Conservation (phyloP, 2,888 invertebrate species). For the Thecophora atra region DNA sequence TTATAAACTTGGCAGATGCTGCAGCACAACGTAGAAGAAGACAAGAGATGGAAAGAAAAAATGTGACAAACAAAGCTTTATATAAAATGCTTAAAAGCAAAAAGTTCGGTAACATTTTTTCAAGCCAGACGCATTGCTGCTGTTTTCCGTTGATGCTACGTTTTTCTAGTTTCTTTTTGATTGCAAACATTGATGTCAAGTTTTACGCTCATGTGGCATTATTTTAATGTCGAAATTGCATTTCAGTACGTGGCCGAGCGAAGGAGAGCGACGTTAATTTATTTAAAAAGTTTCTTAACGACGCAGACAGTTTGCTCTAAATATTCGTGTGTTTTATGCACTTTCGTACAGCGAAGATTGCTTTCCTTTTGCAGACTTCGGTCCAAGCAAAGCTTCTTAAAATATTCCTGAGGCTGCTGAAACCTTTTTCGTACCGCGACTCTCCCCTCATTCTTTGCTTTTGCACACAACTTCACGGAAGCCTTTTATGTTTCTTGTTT, state of each 20-base stretch:
- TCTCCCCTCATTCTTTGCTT: not conserved
- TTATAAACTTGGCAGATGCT: constrained; percentile 30
- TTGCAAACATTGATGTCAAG: not conserved
- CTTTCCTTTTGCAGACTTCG: not conserved
- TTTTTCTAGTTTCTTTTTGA: not conserved
- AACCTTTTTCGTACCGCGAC: not conserved
- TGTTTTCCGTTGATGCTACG: not conserved
- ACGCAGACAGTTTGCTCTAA: not conserved
- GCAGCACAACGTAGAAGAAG: not conserved
- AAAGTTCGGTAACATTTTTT: constrained; percentile 1
- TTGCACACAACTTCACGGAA: not conserved
- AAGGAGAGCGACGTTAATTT: constrained; percentile 3
- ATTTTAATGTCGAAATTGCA: constrained; percentile 30
- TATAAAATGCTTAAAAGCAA: not conserved
- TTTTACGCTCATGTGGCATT: constrained; percentile 20
- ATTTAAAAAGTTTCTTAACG: not conserved
- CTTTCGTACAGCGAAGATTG: not conserved
- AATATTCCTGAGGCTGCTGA: not conserved
- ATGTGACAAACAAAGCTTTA: not conserved
- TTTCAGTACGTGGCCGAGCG: constrained; percentile 18
- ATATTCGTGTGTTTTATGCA: not conserved
- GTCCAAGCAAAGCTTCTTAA: too few relatives aligned
- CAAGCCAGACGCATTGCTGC: too few relatives aligned
- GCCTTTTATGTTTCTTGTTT: constrained; percentile 10
- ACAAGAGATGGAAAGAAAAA: not conserved